A percentile compares a stretch with the other conserved stretches of the same genome.
phyloP scores from a whole-genome alignment of 2,888 invertebrate species.

The Ryuthela nishihirai region DNA sequence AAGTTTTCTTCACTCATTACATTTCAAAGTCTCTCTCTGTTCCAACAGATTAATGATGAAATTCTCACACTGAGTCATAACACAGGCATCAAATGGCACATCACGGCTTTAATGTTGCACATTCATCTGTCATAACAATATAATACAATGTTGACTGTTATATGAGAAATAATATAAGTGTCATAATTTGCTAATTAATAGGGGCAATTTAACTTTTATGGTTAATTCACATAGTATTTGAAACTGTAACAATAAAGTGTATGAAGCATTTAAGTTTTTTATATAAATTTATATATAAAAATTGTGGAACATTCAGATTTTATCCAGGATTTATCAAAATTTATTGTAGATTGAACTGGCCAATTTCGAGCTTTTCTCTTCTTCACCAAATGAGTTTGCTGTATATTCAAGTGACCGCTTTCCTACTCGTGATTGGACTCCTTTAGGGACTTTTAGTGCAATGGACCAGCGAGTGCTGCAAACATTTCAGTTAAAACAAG shows the following conservation, averaged over 20 bases:
- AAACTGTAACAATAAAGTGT: background rate
- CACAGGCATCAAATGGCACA: too few relatives aligned
- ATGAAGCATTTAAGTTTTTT: background rate
- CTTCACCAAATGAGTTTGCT: slow-evolving; percentile 86
- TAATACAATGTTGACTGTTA: too few relatives aligned
- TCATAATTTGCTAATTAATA: too few relatives aligned
- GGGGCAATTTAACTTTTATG: too few relatives aligned
- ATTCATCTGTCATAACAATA: too few relatives aligned
- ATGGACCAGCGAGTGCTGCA: slow-evolving; percentile 83
- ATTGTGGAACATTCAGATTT: background rate
- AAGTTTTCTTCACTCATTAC: too few relatives aligned
- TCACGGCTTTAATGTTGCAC: too few relatives aligned
- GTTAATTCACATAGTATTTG: background rate
- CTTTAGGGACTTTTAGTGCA: slow-evolving; percentile 80
- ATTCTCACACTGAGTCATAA: too few relatives aligned
- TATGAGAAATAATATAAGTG: too few relatives aligned
- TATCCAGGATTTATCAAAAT: slow-evolving; percentile 15
- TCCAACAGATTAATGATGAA: too few relatives aligned
- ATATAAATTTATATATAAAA: background rate
- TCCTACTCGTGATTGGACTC: slow-evolving; percentile 87
- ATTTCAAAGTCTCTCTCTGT: too few relatives aligned
- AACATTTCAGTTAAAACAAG: slow-evolving; percentile 73
- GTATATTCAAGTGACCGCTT: slow-evolving; percentile 83
- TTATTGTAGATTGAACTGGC: slow-evolving; percentile 72
- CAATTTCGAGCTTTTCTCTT: slow-evolving; percentile 97